These are phyloP conservation scores for Enteromius thamalakanensis DNA, from an alignment of 2,797 vertebrate genomes.

Conservation along the genomic window DNA sequence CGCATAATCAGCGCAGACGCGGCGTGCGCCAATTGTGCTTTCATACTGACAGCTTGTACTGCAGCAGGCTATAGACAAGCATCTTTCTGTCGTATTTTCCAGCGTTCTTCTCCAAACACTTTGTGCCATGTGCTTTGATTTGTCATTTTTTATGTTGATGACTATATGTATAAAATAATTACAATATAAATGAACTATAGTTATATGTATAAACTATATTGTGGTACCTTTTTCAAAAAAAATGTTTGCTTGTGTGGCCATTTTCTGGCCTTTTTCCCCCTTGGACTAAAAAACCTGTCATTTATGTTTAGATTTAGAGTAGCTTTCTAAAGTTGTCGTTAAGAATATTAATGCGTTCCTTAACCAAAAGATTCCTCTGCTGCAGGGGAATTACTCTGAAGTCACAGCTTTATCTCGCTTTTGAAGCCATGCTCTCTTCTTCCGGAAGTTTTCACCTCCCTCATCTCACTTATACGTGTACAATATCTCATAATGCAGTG, in stretches of 20 bases:
- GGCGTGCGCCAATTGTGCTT: too few relatives aligned
- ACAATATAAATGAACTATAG: neutral
- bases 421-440: neutral
- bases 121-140: too few relatives aligned
- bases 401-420: neutral
- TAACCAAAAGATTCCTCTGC: neutral
- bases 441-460: slow-evolving; percentile 7
- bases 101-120: too few relatives aligned
- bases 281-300: neutral
- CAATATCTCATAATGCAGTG: neutral
- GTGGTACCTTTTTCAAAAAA: neutral
- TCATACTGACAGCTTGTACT: too few relatives aligned
- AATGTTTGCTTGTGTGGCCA: neutral
- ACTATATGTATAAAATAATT: too few relatives aligned
- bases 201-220: neutral
- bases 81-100: too few relatives aligned
- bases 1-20: too few relatives aligned
- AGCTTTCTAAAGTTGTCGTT: neutral
- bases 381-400: neutral
- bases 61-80: too few relatives aligned
- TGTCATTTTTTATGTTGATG: too few relatives aligned
- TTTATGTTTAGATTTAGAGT: neutral
- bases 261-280: neutral
- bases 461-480: neutral
- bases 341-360: slow-evolving; percentile 5